Evolutionary conservation across 2,888 invertebrate genomes (phyloP).

Genomic region (Caenorhabditis zanzibari): DNA sequence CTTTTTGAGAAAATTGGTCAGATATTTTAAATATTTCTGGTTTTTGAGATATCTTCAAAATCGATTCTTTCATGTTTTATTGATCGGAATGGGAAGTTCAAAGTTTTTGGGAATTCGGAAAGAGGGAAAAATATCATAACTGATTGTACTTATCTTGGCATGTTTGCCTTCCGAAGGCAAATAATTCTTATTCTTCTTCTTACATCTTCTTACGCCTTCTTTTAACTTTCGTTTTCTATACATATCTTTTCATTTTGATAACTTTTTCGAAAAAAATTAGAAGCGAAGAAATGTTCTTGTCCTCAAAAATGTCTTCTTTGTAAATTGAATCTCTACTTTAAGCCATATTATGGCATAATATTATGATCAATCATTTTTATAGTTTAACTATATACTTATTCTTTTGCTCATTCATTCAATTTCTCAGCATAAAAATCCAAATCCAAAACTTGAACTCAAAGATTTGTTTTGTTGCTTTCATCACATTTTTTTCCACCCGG

Average conservation of each 20-base stretch:
- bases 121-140: neutral
- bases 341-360: no score
- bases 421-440: no score
- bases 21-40: neutral
- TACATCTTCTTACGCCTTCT: conserved; percentile 29
- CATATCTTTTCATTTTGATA: conserved; percentile 1
- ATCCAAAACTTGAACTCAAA: neutral
- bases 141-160: conserved; percentile 19
- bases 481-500: neutral
- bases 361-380: no score
- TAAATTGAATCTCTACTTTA: neutral
- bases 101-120: neutral
- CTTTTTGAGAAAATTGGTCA: conserved; percentile 16
- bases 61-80: neutral
- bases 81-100: neutral
- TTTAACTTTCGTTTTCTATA: conserved; percentile 12
- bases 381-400: no score
- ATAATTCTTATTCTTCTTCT: conserved; percentile 32
- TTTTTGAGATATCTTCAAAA: neutral
- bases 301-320: neutral
- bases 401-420: no score
- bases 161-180: conserved; percentile 56
- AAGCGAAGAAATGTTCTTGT: neutral
- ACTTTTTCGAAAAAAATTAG: neutral
- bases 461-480: neutral